Conservation (phyloP, 1,140 invertebrate genomes). For the Eriosoma lanigerum region DNA sequence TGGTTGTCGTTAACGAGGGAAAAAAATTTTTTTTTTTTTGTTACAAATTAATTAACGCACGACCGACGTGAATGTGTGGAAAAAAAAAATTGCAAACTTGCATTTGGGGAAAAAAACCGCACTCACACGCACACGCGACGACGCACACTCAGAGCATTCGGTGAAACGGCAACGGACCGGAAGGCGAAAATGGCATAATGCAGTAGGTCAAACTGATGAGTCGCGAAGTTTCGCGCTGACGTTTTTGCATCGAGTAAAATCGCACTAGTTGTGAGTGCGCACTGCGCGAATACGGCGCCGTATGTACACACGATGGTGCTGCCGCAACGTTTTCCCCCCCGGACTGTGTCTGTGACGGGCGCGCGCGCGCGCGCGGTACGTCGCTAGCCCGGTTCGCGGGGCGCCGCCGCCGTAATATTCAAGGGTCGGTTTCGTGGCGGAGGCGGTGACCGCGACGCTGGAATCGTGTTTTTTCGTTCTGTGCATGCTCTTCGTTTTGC, state of each 20-base stretch:
- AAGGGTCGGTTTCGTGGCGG: neutral
- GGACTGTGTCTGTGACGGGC: too few relatives aligned
- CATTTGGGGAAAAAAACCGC: conserved; percentile 4
- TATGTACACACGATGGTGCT: neutral
- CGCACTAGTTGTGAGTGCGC: conserved; percentile 24
- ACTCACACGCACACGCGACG: neutral
- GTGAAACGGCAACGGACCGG: conserved; percentile 22
- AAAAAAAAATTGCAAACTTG: conserved; percentile 15
- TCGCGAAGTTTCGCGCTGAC: conserved; percentile 50
- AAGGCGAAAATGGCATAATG: conserved; percentile 49
- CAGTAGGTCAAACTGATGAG: conserved; percentile 43
- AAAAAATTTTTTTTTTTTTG: too few relatives aligned
- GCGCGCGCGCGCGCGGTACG: neutral
- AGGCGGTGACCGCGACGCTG: neutral
- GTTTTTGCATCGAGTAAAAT: conserved; percentile 47
- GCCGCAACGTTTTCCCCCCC: neutral
- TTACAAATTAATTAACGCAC: neutral
- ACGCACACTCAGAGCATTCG: conserved; percentile 20
- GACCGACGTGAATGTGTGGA: neutral
- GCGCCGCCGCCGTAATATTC: neutral
- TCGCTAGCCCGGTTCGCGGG: neutral
- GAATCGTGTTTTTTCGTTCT: neutral
- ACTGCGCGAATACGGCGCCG: conserved; percentile 5
- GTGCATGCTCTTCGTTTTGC: neutral
- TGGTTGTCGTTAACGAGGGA: neutral